Evolutionary conservation across 2,113 vertebrate genomes (phyloP).

Genomic region (Xenus cinereus): DNA sequence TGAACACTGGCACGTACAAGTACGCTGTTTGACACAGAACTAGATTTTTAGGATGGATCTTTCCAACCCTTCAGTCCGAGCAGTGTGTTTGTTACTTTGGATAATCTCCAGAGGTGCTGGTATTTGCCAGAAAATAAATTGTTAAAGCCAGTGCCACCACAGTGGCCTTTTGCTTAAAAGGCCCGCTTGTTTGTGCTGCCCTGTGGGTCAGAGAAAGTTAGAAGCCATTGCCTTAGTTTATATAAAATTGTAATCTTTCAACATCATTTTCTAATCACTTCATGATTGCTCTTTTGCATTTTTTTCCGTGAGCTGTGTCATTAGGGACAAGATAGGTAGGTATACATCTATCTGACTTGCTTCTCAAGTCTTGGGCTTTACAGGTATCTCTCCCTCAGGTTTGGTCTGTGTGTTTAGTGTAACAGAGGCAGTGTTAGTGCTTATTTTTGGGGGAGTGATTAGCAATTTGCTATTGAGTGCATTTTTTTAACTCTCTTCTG

Average conservation of each 20-base stretch:
- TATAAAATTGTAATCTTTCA: neutral
- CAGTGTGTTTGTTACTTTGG: neutral
- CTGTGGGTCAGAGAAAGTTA: neutral
- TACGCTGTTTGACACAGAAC: accelerated
- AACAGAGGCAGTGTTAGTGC: neutral
- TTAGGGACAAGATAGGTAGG: neutral
- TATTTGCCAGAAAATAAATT: neutral
- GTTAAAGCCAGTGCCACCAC: neutral
- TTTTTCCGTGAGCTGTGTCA: neutral
- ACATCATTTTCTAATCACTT: neutral
- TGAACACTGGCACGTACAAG: neutral
- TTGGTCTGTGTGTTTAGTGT: neutral
- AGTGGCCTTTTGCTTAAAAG: neutral
- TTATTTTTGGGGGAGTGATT: neutral
- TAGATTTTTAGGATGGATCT: neutral
- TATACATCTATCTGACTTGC: neutral
- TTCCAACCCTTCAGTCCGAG: neutral
- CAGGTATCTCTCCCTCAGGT: neutral
- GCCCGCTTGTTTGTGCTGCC: neutral
- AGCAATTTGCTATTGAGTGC: neutral
- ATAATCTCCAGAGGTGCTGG: neutral
- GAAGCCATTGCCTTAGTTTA: neutral
- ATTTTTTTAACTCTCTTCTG: neutral
- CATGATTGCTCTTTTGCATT: neutral
- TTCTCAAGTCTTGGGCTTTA: neutral